Evolutionary conservation across 2,113 vertebrate species (phyloP).

Genomic region (Glaucidium brasilianum): DNA sequence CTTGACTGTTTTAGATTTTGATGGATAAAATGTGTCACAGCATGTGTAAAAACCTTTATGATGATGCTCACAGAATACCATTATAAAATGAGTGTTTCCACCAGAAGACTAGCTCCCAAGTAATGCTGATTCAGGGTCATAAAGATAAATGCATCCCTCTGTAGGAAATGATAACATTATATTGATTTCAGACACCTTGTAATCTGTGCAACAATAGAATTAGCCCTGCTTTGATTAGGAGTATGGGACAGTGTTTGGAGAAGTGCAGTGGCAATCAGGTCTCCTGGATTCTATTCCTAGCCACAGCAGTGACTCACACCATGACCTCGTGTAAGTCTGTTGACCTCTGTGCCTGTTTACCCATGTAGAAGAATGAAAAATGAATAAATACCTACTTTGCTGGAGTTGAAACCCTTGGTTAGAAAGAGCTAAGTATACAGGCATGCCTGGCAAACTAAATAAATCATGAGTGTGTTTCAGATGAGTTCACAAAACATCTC

Average conservation of each 20-base stretch:
- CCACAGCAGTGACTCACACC: not conserved
- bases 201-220: not conserved
- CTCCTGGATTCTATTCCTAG: slow-evolving; percentile 50
- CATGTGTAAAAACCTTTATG: not conserved
- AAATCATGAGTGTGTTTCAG: not conserved
- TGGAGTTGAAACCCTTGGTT: not conserved
- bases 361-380: not conserved
- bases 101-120: not conserved
- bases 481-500: not conserved
- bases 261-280: not conserved
- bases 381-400: not conserved
- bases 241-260: not conserved
- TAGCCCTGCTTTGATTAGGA: not conserved
- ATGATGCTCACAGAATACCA: not conserved
- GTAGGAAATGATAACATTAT: not conserved
- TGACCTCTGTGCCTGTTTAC: slow-evolving; percentile 34
- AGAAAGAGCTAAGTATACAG: not conserved
- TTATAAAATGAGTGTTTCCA: not conserved
- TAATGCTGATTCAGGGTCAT: slow-evolving; percentile 9
- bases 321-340: slow-evolving; percentile 31
- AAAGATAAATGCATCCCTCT: not conserved
- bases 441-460: slow-evolving; percentile 8
- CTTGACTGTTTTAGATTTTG: not conserved
- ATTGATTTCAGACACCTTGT: slow-evolving; percentile 21
- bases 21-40: slow-evolving; percentile 14